Base-by-base conservation (phyloP, 2,888 invertebrate genomes). In the Melipona beecheii region DNA sequence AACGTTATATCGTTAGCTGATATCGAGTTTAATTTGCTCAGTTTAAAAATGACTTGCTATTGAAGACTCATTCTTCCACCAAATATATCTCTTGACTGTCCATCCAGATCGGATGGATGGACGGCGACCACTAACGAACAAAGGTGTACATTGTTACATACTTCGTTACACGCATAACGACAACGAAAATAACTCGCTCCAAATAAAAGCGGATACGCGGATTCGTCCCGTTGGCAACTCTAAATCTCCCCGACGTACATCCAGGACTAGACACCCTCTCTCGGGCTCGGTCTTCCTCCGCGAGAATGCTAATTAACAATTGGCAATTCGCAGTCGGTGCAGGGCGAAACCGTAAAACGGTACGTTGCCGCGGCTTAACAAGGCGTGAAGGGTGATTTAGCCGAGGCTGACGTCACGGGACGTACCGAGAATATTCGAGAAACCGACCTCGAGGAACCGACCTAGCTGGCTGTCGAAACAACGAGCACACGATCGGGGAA, bases 321-420 rank as follows among this genome's bases (percentile, higher is more conserved):
- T 90, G 90, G 86, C 88, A 87, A 85, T 86, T 90, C 86, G 87
- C 82, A 81, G 83, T 82, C 83, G 83, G 79, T 70, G 84, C 76
- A 66, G 81, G 78, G 72, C 76, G 87, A 84, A 84, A 87, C 90
- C 92, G 91, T 93, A 93, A 91, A 92, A 92, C 90, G 91, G 91
- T 91, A 91, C 92, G 90, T 93, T 91, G 87, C 83, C 89, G 80
- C 74, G 78, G 87, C 72, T 81, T 88, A 93, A 92, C 92, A 91
- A 91, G 92, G 92, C 93, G 93, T 92, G 92, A 92, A 92, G 90
- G 88, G 85, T 83, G 90, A 93, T 93, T 93, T 91, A 90, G 91
- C 85, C 80, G 19, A 3, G 62, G 90, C 86, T 93, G 93, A 93
- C 93, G 93, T 93, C 92, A 93, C 82, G 87, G 5, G 83, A 75